Conservation (phyloP, 2,113 vertebrate species). For the Polyodon spathula region DNA sequence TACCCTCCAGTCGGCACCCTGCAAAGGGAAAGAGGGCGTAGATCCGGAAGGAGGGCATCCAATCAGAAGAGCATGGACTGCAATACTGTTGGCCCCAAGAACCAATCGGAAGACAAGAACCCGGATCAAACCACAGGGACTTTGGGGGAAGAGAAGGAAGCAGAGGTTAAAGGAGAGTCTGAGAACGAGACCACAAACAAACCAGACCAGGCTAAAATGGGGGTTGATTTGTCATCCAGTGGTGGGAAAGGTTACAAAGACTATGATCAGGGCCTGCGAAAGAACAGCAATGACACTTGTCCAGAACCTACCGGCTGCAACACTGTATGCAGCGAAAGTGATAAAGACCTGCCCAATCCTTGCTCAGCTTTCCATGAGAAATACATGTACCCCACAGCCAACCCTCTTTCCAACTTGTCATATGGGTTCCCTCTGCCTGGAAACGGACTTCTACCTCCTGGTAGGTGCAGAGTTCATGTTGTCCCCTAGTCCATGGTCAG, state of each 20-base stretch:
- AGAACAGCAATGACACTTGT: slow-evolving; percentile 51
- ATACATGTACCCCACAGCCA: slow-evolving; percentile 57
- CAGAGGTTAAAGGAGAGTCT: slow-evolving; percentile 44
- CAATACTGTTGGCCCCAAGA: slow-evolving; percentile 28
- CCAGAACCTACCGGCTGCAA: slow-evolving; percentile 49
- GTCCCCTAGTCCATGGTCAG: slow-evolving; percentile 4
- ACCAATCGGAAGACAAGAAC: slow-evolving; percentile 38
- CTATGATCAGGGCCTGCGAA: slow-evolving; percentile 48
- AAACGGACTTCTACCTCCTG: slow-evolving; percentile 51
- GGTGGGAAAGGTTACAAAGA: slow-evolving; percentile 57
- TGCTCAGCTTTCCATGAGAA: slow-evolving; percentile 67
- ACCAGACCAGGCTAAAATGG: slow-evolving; percentile 56
- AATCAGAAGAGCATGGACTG: slow-evolving; percentile 42
- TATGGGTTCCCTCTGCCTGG: slow-evolving; percentile 62
- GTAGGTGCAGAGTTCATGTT: slow-evolving; percentile 28
- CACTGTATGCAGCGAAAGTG: slow-evolving; percentile 29
- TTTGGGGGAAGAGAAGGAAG: slow-evolving; percentile 43
- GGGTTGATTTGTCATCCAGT: slow-evolving; percentile 40
- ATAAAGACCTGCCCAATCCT: slow-evolving; percentile 58
- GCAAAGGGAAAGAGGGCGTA: slow-evolving; percentile 46
- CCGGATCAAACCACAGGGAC: slow-evolving; percentile 15
- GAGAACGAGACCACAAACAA: slow-evolving; percentile 50
- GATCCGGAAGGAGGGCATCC: slow-evolving; percentile 41
- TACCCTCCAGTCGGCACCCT: slow-evolving; percentile 37
- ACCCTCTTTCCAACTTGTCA: slow-evolving; percentile 51